phyloP scores from a whole-genome alignment of 2,113 vertebrate genomes.

The Reinhardtius hippoglossoides region DNA sequence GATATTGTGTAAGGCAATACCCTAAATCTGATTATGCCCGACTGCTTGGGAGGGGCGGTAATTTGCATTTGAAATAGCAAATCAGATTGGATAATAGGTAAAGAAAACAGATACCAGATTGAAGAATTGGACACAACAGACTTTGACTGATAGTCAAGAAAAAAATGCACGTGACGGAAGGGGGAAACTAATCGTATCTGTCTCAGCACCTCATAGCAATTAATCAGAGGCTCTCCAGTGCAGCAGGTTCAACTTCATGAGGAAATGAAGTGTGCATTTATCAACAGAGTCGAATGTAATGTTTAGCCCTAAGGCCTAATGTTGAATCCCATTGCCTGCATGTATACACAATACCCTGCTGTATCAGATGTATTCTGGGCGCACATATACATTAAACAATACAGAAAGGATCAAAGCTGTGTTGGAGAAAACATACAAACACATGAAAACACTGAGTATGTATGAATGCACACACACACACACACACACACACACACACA shows the following conservation, averaged over 20 bases:
- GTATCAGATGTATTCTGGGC: conserved; percentile 31
- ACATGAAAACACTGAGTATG: not conserved
- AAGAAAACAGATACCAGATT: conserved; percentile 69
- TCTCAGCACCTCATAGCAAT: conserved; percentile 62
- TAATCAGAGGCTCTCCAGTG: conserved; percentile 56
- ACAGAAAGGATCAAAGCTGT: conserved; percentile 18
- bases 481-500: not conserved
- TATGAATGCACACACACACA: not conserved
- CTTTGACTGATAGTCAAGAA: conserved; percentile 66
- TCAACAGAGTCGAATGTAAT: conserved; percentile 46
- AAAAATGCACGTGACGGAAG: conserved; percentile 38
- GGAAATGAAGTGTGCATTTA: conserved; percentile 57
- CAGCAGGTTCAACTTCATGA: conserved; percentile 52
- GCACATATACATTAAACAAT: conserved; percentile 34
- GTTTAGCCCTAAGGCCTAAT: conserved; percentile 57
- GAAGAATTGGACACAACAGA: conserved; percentile 62
- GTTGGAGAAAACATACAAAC: conserved; percentile 12
- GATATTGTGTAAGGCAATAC: conserved; percentile 78
- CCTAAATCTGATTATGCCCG: conserved; percentile 78
- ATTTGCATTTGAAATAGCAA: conserved; percentile 77
- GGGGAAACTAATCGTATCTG: conserved; percentile 58
- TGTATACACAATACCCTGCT: conserved; percentile 42
- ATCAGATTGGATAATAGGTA: conserved; percentile 73
- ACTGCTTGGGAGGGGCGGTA: conserved; percentile 49
- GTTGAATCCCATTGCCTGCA: conserved; percentile 39